Percentiles rank a stretch among this genome's conserved stretches.
phyloP scores from a whole-genome alignment of 2,797 vertebrate genomes.

The Numenius phaeopus region DNA sequence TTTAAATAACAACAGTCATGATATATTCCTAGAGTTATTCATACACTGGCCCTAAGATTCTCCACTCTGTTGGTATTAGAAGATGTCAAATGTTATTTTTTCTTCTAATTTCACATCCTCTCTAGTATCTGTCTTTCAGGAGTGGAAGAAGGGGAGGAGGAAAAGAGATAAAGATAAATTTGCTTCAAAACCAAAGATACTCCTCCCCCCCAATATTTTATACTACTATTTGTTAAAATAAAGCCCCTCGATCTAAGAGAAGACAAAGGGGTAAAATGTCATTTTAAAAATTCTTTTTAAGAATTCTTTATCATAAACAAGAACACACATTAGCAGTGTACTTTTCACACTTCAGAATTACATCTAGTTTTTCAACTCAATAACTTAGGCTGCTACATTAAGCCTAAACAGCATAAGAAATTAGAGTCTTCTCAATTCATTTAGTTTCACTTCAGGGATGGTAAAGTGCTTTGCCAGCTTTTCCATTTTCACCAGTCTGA shows the following conservation, averaged over 20 bases:
- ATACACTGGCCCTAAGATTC: not conserved
- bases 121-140: not conserved
- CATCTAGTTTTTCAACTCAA: not conserved
- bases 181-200: not conserved
- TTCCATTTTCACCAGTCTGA: constrained; percentile 67
- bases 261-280: not conserved
- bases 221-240: not conserved
- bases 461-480: constrained; percentile 51
- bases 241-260: not conserved
- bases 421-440: constrained; percentile 44
- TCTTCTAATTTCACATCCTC: not conserved
- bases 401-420: constrained; percentile 32
- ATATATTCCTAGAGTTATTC: not conserved
- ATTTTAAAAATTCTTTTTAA: not conserved
- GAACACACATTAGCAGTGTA: rapidly evolving
- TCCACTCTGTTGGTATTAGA: not conserved
- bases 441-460: constrained; percentile 53
- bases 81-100: not conserved
- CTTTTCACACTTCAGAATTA: not conserved
- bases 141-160: not conserved
- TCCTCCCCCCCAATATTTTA: rapidly evolving
- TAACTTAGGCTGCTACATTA: constrained; percentile 1
- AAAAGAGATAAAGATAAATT: not conserved
- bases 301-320: not conserved
- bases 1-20: not conserved